These are phyloP conservation scores for Ictalurus punctatus DNA, from an alignment of 2,113 vertebrate species.

Conservation along the genomic window DNA sequence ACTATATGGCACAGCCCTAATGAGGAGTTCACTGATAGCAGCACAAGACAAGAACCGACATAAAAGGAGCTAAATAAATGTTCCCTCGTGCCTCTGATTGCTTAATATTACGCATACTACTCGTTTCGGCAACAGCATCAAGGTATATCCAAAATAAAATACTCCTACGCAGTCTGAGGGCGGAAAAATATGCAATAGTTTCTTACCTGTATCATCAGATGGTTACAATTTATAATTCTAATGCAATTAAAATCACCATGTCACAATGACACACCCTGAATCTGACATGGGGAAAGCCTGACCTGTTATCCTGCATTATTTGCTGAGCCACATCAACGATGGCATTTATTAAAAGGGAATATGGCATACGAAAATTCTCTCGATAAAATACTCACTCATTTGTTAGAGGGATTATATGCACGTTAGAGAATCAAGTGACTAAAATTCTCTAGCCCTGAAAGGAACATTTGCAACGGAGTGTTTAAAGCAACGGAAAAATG, in stretches of 20 bases:
- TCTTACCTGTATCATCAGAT: neutral
- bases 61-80: too few species aligned
- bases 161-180: too few species aligned
- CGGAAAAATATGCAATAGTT: neutral
- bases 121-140: too few species aligned
- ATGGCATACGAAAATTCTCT: neutral
- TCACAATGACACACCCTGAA: neutral
- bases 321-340: neutral
- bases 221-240: neutral
- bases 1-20: too few species aligned
- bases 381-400: neutral
- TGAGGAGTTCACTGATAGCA: too few species aligned
- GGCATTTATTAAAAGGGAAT: neutral
- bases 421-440: neutral
- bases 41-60: too few species aligned
- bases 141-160: too few species aligned
- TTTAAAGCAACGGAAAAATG: too few species aligned
- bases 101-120: too few species aligned
- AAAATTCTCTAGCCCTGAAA: neutral
- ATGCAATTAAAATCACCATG: neutral
- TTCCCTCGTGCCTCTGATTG: too few species aligned
- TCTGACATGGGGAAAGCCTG: neutral
- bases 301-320: neutral
- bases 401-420: neutral
- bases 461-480: neutral